Percentiles rank a stretch among this genome's conserved stretches.
Conservation (phyloP, 2,113 vertebrate species). For the Mesitornis unicolor region DNA sequence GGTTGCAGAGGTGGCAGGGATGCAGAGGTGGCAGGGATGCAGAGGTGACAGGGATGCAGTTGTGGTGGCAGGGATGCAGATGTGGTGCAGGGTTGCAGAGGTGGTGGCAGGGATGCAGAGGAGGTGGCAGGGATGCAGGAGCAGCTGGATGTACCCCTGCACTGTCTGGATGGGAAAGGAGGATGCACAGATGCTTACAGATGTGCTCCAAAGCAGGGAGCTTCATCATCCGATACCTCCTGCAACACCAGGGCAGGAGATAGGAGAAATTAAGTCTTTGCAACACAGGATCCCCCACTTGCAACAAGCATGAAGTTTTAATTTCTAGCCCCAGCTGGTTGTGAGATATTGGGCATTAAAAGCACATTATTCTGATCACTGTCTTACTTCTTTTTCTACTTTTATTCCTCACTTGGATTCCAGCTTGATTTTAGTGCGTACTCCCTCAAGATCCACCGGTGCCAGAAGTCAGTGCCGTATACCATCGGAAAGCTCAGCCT, state of each 20-base stretch:
- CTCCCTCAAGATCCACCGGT: conserved; percentile 57
- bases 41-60: too few species aligned
- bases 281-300: neutral
- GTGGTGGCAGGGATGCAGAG: neutral
- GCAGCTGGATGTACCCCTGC: neutral
- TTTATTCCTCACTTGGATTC: conserved; percentile 51
- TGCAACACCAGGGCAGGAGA: neutral
- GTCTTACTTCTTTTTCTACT: conserved; percentile 42
- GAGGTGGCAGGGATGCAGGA: neutral
- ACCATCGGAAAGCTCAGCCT: conserved; percentile 32
- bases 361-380: conserved; percentile 56
- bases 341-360: conserved; percentile 66
- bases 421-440: conserved; percentile 35
- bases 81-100: too few species aligned
- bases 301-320: neutral
- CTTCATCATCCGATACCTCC: fast-evolving
- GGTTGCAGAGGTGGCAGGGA: too few species aligned
- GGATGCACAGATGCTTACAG: neutral
- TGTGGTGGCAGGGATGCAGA: too few species aligned
- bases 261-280: neutral
- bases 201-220: neutral
- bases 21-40: too few species aligned
- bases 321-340: conserved; percentile 56
- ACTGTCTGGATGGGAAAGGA: neutral
- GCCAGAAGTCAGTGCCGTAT: conserved; percentile 48